Base-by-base conservation (phyloP, 2,113 vertebrate genomes). In the Willisornis vidua region DNA sequence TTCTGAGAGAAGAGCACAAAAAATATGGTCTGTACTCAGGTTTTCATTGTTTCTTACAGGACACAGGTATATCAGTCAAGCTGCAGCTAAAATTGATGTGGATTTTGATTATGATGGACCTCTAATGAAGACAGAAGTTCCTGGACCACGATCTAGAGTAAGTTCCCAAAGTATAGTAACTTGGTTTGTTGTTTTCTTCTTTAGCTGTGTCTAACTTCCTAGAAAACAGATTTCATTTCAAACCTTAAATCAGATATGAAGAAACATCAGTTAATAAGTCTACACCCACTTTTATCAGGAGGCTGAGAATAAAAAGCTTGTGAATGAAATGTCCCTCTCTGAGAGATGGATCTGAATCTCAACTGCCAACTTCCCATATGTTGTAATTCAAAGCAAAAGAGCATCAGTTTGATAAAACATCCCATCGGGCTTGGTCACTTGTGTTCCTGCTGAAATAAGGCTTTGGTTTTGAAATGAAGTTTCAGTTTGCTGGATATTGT, bases 51-150 rank as follows among this genome's bases (percentile, higher is more conserved):
- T 92, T 90, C 31, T 75, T 80, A 13, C 96, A 99, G 99, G 98
- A 20, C 98, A 97, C 93, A 98, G 99, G 90, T 98, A 97, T 63
- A 98, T 99, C 84, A 99, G 99, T 94, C 99, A 99, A 94, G 98
- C 98, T 17, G 99, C 99, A 51, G 97, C 99, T 62, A 98, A 99
- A 98, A 98, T 98, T 4, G 98, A 99, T 19, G 55, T 98, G 77
- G 99, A 99, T 67, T 99, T 98, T 97, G 99, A 99, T 92, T 99
- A 99, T 20, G 98, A 99, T n/a, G 98, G 99, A 62, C 99, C 99
- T 5, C 97, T 98, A 55, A 99, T 99, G 99, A 99, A 99, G 97
- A 99, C 99, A 2, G 96, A 98, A 87, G 98, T 99, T 73, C 99
- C 99, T 17, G 99, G 99, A 26, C 99, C 99, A 28, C 97, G 97